Base-by-base conservation (phyloP, 2,113 vertebrate genomes). In the Narcine bancroftii region DNA sequence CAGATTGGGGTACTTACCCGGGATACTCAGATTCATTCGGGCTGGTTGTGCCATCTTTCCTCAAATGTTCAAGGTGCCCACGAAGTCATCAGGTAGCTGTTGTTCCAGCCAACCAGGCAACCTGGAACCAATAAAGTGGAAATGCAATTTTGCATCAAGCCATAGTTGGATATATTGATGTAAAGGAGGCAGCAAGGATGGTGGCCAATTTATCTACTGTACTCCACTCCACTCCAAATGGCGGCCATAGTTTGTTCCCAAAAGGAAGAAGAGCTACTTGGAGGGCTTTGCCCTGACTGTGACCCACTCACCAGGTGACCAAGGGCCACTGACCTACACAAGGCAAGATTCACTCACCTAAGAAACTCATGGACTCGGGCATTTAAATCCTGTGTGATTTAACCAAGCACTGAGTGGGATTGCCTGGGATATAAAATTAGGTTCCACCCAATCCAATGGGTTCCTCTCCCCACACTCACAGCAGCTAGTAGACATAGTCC, bases 41-140 rank as follows among this genome's bases (percentile, higher is more conserved):
- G 96, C 95, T 0, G 97, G 97, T 93, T 97, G 97, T 93, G 97
- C 96, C 97, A 98, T 98, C 92, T 96, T 96, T 94, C 93, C 81
- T 77, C 47, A 0, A 0, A 39, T 60, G 56, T 47, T 92, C 71
- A 79, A 2, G 6, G 79, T 0, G 71, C 75, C 9, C 53, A 66
- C 87, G 9, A 19, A 85, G 45, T 66, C 89, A 26, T 13, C 65
- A 45, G 63, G 21, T 33, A 45, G 66, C 45, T 3, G 65, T 45
- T 2, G 26, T 42, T 33, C 63, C 89, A 47, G 89, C 24, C 19
- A 17, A 69, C 26, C 42, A 60, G 33, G 50, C 65, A 45, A 10
- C 42, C 89, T 91, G 89, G 15, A 69, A 69, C 29, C 45, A 69
- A 91, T 13, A 91, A 3, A 47, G 17, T 45, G 39, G 89, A 91